Evolutionary conservation across 2,797 vertebrate species (phyloP), one percentile per base, ranked within the genome.

Genomic region (Pseudopleuronectes americanus): DNA sequence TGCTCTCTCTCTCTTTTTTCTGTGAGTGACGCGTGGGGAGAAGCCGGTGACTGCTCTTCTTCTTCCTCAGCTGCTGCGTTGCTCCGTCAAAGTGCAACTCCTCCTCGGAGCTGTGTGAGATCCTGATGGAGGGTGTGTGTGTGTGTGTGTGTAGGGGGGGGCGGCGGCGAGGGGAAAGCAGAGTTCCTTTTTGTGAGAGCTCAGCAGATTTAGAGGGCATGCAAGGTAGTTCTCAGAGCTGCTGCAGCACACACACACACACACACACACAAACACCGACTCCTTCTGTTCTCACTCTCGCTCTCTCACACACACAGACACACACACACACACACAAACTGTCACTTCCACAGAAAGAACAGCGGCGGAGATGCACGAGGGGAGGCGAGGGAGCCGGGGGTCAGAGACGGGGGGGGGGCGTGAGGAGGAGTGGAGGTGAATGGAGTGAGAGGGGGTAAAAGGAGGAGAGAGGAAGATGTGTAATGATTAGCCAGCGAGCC

Each of bases 171-270:
- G 14, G 7, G 6, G 14, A 4, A 47, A n/a, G 12, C 17, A 9
- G 62, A 13, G 31, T 76, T 77, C 47, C 43, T 76, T 62, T 76
- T 85, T 90, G 71, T 77, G 58, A 83, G 57, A 64, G 84, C 89
- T 92, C 93, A 93, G 92, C 92, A 91, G 64, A 91, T 93, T 91
- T 91, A 71, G 88, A 93, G 91, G 92, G 84, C 90, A 71, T 45
- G 77, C 76, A 75, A 89, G 86, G 86, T 75, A 85, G 89, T 79
- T 89, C 77, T 86, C 70, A 60, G 85, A 75, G 81, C 76, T 67
- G 61, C 71, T 45, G 56, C 76, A 77, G 57, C 36, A 57, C 9
- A 0, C 43, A 49, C 47, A 28, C 41, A 56, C 14, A n/a, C 28
- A 22, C 23, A 28, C 54, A 48, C 43, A 48, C 26, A 51, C 19